Evolutionary conservation across 2,797 vertebrate species (phyloP).

Genomic region (Tapera naevia): DNA sequence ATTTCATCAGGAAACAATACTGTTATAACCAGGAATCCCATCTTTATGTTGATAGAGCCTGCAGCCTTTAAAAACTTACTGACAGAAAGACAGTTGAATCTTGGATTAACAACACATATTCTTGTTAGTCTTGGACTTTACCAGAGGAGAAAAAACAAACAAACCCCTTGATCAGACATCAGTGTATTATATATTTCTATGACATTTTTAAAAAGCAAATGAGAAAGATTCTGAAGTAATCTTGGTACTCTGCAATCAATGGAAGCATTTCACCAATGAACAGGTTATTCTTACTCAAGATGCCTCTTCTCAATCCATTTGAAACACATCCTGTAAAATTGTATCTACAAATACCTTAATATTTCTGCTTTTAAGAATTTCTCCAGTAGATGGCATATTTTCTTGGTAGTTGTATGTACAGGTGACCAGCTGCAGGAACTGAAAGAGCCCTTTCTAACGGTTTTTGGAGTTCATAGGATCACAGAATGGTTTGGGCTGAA

Average conservation of each 20-base stretch:
- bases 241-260: not conserved
- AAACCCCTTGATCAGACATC: not conserved
- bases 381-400: constrained; percentile 45
- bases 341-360: not conserved
- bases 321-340: rapidly evolving
- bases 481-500: too few species aligned
- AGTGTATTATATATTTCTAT: not conserved
- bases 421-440: not conserved
- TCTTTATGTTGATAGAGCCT: not conserved
- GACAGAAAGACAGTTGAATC: not conserved
- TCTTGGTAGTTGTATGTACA: not conserved
- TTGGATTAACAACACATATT: not conserved
- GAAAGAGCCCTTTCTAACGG: not conserved
- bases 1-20: not conserved
- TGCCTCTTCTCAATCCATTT: not conserved
- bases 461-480: not conserved
- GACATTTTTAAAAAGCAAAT: not conserved
- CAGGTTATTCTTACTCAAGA: not conserved
- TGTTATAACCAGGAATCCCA: not conserved
- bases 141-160: not conserved
- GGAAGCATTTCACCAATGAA: not conserved
- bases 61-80: not conserved
- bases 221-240: not conserved
- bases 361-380: not conserved
- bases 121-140: not conserved